Conservation (phyloP, 2,888 invertebrate species). For the Dicyrtoma fusca region DNA sequence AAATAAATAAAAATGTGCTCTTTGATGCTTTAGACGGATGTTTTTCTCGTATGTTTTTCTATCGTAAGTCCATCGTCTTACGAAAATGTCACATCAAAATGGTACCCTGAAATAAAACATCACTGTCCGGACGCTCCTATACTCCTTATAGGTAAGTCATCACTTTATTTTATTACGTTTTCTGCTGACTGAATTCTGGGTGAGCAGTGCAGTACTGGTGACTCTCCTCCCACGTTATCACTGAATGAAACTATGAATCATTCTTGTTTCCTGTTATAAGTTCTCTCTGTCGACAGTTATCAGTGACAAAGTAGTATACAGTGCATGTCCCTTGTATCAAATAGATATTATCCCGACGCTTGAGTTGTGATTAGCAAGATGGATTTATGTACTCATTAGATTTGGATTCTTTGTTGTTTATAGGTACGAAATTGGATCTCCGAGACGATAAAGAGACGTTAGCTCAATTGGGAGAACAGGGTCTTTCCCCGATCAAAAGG, state of each 20-base stretch:
- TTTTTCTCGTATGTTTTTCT: constrained; percentile 99
- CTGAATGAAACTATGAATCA: constrained; percentile 5
- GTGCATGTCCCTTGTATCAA: no score
- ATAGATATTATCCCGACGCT: no score
- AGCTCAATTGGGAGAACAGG: constrained; percentile 87
- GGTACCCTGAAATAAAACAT: constrained; percentile 99
- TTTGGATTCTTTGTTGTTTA: constrained; percentile 42
- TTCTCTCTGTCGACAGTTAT: no score
- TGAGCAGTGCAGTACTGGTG: neutral
- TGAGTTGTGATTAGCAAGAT: neutral
- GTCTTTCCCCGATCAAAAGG: constrained; percentile 73
- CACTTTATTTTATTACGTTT: no score
- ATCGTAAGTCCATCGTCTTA: constrained; percentile 98
- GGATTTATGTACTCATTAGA: neutral
- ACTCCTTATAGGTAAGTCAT: constrained; percentile 86
- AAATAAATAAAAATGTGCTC: neutral
- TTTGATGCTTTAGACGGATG: constrained; percentile 77
- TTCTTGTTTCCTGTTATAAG: no score
- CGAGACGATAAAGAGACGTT: constrained; percentile 96
- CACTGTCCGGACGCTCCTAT: constrained; percentile 99
- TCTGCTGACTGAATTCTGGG: no score
- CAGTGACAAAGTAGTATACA: no score
- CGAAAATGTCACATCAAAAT: constrained; percentile 99
- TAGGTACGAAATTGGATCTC: constrained; percentile 98
- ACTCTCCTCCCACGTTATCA: neutral